phyloP scores from a whole-genome alignment of 2,113 vertebrate genomes.

The Trachemys scripta region DNA sequence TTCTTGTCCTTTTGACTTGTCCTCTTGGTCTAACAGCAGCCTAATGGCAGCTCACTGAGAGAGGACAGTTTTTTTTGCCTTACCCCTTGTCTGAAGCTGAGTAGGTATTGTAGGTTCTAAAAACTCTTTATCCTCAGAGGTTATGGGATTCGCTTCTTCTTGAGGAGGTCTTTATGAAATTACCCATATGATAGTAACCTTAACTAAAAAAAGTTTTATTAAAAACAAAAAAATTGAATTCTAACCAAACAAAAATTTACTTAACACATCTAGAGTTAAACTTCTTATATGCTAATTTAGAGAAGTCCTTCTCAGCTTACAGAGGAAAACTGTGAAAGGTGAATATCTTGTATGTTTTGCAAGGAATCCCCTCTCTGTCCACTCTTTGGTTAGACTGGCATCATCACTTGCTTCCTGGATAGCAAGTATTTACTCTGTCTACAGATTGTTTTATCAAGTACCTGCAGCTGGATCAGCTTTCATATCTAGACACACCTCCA shows the following conservation, averaged over 20 bases:
- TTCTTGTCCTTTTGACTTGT: background rate
- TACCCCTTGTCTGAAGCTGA: background rate
- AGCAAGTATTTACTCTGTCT: background rate
- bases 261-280: background rate
- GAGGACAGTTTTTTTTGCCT: background rate
- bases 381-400: background rate
- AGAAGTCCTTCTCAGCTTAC: background rate
- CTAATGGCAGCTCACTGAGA: background rate
- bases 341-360: background rate
- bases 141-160: background rate
- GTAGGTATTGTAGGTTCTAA: background rate
- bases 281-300: background rate
- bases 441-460: background rate
- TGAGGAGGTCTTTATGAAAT: background rate
- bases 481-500: background rate
- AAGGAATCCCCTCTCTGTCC: background rate
- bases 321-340: background rate
- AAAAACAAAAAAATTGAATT: background rate
- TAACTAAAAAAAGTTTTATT: background rate
- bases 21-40: background rate
- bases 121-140: background rate
- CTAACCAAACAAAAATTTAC: background rate
- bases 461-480: background rate
- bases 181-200: background rate
- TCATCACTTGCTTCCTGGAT: background rate